These are phyloP conservation scores for Diabrotica virgifera DNA, from an alignment of 1,140 invertebrate species.

Conservation along the genomic window DNA sequence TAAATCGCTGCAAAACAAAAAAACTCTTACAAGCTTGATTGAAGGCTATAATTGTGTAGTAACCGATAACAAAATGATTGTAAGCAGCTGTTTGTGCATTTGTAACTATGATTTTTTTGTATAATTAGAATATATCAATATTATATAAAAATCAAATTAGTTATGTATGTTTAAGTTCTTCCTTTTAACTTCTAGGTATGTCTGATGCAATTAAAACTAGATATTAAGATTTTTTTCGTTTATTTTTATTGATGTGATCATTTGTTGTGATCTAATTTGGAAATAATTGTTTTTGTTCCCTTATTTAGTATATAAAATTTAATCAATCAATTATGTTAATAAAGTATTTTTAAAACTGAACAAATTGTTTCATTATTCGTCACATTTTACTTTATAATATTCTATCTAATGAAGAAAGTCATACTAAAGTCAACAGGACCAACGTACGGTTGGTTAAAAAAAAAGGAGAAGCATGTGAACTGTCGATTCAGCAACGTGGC, in stretches of 20 bases:
- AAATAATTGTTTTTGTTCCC: conserved; percentile 32
- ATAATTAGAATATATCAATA: conserved; percentile 7
- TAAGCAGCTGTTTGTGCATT: conserved; percentile 15
- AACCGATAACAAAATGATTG: background rate
- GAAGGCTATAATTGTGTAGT: conserved; percentile 12
- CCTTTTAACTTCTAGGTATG: conserved; percentile 13
- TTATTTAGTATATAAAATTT: conserved; percentile 27
- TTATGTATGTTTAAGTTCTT: conserved; percentile 6
- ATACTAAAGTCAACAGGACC: no score
- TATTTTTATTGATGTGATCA: conserved; percentile 22
- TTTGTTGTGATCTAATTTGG: conserved; percentile 25
- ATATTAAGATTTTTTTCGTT: conserved; percentile 17
- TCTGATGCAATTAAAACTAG: conserved; percentile 18
- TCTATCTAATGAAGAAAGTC: no score
- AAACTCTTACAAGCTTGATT: conserved; percentile 1
- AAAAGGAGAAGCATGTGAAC: no score
- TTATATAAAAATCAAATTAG: background rate
- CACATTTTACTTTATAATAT: background rate
- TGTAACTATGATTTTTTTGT: conserved; percentile 6
- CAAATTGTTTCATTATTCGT: background rate
- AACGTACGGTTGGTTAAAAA: no score
- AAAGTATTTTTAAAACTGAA: conserved; percentile 39
- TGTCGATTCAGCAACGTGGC: no score
- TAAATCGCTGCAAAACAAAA: background rate
- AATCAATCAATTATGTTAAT: conserved; percentile 38